Evolutionary conservation across 2,797 vertebrate species (phyloP), one percentile per base, ranked within the genome.

Genomic region (Synaphobranchus kaupii): DNA sequence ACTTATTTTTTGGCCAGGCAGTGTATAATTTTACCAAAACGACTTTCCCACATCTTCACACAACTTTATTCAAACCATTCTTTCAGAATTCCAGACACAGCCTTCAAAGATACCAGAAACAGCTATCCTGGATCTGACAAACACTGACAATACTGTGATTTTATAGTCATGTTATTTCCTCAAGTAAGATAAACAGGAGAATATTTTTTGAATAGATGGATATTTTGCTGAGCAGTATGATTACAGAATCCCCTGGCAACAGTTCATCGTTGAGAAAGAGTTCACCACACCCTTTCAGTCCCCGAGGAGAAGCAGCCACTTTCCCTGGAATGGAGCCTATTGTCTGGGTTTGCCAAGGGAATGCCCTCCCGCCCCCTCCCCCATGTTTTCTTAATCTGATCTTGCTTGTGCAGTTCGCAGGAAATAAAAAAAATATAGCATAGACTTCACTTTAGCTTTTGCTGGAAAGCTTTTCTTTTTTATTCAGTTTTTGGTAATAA

Each of bases 291-390:
- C 34, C 73, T 47, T 47, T 78, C 73, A 22, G 73, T 47, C 73
- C 73, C 73, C 13, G 28, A 71, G 68, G 68, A 78, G 15, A 47
- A 78, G 73, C 73, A 47, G 34, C 73, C 34, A 4, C 15, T 20
- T 78, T 9, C 39, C 17, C 73, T 78, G 73, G 73, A 78, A 78
- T 44, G 39, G 73, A 78, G 34, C 34, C 73, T 25, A 50, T 34
- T 81, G 78, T 48, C 44, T 81, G 78, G 47, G 44, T 44, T 81
- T 81, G 44, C 78, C 78, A 22, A 50, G 47, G 78, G 78, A 81
- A 81, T 48, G 44, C 44, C 78, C 78, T 81, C 50, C 73, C 73
- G 44, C 12, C 22, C 78, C 50, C 22, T 48, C 50, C 44, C 34
- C 73, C 39, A 6, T 39, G 12, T 39, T 20, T 78, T 78, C 73